phyloP scores from a whole-genome alignment of 2,797 vertebrate species.

The Todus mexicanus region DNA sequence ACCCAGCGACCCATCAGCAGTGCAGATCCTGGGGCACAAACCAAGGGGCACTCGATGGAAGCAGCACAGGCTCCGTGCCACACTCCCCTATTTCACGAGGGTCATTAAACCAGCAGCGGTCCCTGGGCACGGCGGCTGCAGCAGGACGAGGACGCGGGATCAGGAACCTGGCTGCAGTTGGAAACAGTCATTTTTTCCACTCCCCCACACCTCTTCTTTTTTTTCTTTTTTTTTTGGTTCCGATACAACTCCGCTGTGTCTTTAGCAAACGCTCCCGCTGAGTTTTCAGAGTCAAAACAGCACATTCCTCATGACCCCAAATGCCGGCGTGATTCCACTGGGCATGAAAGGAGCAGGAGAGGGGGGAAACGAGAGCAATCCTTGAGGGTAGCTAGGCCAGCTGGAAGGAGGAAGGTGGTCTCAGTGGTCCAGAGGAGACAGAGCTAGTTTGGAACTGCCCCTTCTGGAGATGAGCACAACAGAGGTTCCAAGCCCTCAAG shows the following conservation, averaged over 20 bases:
- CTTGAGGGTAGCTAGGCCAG: background rate
- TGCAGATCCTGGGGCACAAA: background rate
- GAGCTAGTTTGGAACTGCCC: background rate
- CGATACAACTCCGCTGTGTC: background rate
- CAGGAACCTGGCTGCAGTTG: background rate
- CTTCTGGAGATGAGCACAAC: background rate
- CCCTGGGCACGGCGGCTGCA: background rate
- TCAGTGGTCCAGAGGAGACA: background rate
- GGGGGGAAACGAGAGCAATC: background rate
- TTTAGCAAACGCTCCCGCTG: background rate
- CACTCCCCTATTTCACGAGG: background rate
- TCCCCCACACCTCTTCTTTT: background rate
- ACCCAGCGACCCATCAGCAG: background rate
- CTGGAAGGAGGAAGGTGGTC: background rate
- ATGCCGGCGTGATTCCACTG: background rate
- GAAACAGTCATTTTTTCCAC: background rate
- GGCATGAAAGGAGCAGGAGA: background rate
- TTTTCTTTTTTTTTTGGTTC: background rate
- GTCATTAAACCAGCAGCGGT: background rate
- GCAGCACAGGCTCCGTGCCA: background rate
- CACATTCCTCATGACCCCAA: background rate
- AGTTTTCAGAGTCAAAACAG: slow-evolving; percentile 12
- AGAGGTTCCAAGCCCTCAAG: background rate
- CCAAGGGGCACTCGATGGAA: fast-evolving
- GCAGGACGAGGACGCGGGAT: background rate